Evolutionary conservation across 2,113 vertebrate species (phyloP).

Genomic region (Sinocyclocheilus anophthalmus): DNA sequence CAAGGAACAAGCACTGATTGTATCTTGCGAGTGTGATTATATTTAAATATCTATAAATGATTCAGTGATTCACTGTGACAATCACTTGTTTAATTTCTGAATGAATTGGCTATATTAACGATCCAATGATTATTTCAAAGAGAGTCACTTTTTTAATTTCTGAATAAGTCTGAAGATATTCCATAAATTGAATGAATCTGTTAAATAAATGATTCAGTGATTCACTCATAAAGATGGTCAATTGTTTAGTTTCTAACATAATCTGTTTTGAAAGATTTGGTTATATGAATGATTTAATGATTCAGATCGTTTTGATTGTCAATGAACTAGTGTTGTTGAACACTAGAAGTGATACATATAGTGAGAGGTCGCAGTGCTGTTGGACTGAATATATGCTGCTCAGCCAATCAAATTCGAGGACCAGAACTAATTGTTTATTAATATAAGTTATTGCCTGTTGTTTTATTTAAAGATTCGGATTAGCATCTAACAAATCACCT

Average conservation of each 20-base stretch:
- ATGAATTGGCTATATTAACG: neutral
- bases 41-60: neutral
- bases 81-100: neutral
- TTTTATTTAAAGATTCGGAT: neutral
- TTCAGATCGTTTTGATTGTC: neutral
- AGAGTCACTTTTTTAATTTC: no score
- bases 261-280: neutral
- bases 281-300: neutral
- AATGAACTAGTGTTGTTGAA: neutral
- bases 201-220: neutral
- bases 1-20: neutral
- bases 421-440: neutral
- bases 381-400: neutral
- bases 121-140: no score
- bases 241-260: neutral
- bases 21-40: neutral
- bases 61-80: no score
- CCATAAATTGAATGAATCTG: no score
- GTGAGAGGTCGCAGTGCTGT: neutral
- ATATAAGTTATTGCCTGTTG: neutral
- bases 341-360: neutral
- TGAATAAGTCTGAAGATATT: no score
- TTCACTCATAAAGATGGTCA: neutral
- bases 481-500: slow-evolving; percentile 14
- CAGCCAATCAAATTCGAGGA: neutral